phyloP scores from a whole-genome alignment of 2,113 vertebrate species.

The Aegotheles bennettii region DNA sequence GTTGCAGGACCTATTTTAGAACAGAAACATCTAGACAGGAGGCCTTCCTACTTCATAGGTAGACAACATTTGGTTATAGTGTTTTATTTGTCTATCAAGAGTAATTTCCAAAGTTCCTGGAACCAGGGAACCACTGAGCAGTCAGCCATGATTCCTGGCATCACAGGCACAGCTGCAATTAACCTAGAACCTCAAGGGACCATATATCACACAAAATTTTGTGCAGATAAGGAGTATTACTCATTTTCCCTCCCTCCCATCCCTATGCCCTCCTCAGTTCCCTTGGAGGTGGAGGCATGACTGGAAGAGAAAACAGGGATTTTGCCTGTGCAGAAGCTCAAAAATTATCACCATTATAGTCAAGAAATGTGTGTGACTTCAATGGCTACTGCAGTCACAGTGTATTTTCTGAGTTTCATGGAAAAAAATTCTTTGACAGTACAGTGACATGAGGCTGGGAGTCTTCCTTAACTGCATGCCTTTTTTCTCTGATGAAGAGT shows the following conservation, averaged over 20 bases:
- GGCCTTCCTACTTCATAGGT: not conserved
- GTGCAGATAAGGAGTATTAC: not conserved
- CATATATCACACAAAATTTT: not conserved
- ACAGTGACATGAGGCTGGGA: not conserved
- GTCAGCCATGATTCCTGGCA: not conserved
- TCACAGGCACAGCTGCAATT: not conserved
- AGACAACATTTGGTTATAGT: not conserved
- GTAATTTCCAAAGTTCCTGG: not conserved
- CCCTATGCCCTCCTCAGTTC: not conserved
- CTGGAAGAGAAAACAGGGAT: not conserved
- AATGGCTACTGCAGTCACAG: not conserved
- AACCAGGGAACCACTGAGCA: not conserved
- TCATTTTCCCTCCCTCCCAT: no score
- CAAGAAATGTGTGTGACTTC: not conserved
- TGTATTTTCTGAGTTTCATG: not conserved
- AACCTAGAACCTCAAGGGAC: not conserved
- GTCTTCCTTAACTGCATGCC: not conserved
- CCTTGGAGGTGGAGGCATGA: not conserved
- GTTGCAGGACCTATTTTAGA: not conserved
- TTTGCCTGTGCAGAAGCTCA: not conserved
- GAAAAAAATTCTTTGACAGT: not conserved
- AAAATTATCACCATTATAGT: not conserved
- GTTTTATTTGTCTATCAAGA: not conserved
- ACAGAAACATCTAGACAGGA: not conserved
- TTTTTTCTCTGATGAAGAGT: not conserved